Base-by-base conservation (phyloP, 2,797 vertebrate genomes). In the Sebastes jordani region DNA sequence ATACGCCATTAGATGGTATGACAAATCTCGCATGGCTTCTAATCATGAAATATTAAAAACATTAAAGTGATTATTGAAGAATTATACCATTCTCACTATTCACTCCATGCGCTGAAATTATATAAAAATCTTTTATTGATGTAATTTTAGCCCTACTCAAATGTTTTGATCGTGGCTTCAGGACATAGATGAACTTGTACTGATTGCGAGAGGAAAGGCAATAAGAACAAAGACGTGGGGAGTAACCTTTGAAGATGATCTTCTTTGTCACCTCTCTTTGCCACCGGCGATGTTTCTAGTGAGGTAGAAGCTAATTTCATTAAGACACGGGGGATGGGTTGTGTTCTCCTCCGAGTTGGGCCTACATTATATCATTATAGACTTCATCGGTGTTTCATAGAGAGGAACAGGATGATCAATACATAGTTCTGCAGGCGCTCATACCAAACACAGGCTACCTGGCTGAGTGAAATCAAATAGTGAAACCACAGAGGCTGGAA, bases 231-330 rank as follows among this genome's bases (percentile, higher is more conserved):
- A 86, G 81, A 83, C 80, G 79, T 71, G 58, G 82, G 52, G 76
- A 88, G 70, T 89, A 87, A 87, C 89, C 91, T 95, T 94, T 95
- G 92, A 94, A 92, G 93, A 93, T 89, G 89, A 94, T 93, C 80
- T 86, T 93, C 84, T 89, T 78, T 92, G 93, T 93, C 92, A 92
- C 89, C 87, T 87, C 86, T 71, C 76, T 82, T 92, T 86, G 92
- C 93, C 93, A 85, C 65, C 18, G 89, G 93, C 91, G 4, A 80
- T 78, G 75, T 92, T 92, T 90, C 86, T 68, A 70, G 76, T 66
- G 76, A 90, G 62, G 88, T 87, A 85, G 81, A 86, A 92, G 89
- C 83, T 93, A 94, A 94, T 95, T 95, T 94, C 86, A 91, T 94
- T 94, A 93, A 93, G 90, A 87, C 72, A 82, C 64, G 86, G 88